Conservation (phyloP, 2,797 vertebrate species). For the Brachyalestes nurse region DNA sequence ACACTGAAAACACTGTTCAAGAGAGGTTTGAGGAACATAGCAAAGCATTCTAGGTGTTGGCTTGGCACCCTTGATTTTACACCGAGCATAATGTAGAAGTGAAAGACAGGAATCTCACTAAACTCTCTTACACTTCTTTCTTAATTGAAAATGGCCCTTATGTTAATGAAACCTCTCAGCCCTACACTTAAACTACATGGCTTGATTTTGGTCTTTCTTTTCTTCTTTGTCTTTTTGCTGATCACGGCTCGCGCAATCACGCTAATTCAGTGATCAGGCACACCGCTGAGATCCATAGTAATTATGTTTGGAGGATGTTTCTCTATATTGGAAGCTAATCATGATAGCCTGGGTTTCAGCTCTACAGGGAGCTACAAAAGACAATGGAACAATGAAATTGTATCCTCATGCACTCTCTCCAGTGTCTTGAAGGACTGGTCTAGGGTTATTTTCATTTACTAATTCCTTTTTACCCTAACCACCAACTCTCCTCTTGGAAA, state of each 20-base stretch:
- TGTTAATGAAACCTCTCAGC: conserved; percentile 64
- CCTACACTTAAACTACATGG: conserved; percentile 17
- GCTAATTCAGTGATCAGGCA: conserved; percentile 72
- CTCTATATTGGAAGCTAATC: conserved; percentile 50
- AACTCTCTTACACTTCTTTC: conserved; percentile 40
- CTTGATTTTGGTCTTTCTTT: conserved; percentile 30
- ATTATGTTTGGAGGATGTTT: conserved; percentile 77
- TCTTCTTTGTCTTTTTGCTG: conserved; percentile 57
- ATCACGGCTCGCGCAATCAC: conserved; percentile 77
- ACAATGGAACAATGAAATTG: background rate
- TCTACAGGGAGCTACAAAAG: conserved; percentile 12
- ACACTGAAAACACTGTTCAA: too few species aligned
- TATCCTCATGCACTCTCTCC: background rate
- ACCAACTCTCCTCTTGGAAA: too few species aligned
- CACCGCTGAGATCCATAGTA: conserved; percentile 71
- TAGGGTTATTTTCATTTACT: background rate
- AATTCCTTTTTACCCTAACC: background rate
- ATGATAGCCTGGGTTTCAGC: background rate
- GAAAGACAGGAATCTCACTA: conserved; percentile 29
- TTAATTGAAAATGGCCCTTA: conserved; percentile 68
- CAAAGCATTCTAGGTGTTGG: too few species aligned
- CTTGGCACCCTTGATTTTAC: background rate
- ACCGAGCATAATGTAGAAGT: conserved; percentile 18
- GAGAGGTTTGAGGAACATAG: too few species aligned
- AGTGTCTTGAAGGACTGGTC: background rate